Percentiles rank a stretch among this genome's conserved stretches.
Conservation (phyloP, 1,140 invertebrate genomes). For the Chymomyza costata region DNA sequence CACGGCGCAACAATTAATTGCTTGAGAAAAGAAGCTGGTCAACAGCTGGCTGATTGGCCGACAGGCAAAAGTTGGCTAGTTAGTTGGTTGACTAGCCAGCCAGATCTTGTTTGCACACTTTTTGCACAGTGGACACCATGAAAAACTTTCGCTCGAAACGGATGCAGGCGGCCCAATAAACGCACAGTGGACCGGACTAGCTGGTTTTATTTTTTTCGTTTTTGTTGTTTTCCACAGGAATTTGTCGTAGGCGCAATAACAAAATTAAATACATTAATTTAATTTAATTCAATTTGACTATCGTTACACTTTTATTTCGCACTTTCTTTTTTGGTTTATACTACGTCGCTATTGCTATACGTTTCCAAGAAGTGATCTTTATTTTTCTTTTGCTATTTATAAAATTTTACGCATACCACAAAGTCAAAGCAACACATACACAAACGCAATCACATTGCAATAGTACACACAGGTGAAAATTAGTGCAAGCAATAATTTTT, state of each 20-base stretch:
- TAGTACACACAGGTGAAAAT: constrained; percentile 64
- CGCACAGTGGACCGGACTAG: not conserved
- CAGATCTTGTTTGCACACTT: constrained; percentile 51
- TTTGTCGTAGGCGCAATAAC: constrained; percentile 10
- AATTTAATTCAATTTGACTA: constrained; percentile 8
- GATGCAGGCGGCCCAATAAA: constrained; percentile 46
- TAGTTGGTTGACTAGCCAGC: no score
- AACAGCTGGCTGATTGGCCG: constrained; percentile 48
- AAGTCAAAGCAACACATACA: constrained; percentile 22
- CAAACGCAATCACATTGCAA: constrained; percentile 1
- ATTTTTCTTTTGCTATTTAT: constrained; percentile 56
- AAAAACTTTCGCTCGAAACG: constrained; percentile 69
- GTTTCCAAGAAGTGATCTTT: constrained; percentile 53
- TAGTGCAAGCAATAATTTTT: constrained; percentile 55
- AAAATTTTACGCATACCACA: no score
- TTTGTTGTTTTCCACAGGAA: constrained; percentile 49
- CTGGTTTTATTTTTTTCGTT: no score
- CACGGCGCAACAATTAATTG: constrained; percentile 60
- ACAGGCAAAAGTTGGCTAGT: no score
- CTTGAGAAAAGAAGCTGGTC: no score
- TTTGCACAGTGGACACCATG: constrained; percentile 36
- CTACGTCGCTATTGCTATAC: constrained; percentile 30
- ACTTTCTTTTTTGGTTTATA: constrained; percentile 59
- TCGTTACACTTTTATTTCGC: constrained; percentile 44
- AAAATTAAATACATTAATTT: constrained; percentile 40